Base-by-base conservation (phyloP, 2,888 invertebrate species). In the Sussaba pulchella region DNA sequence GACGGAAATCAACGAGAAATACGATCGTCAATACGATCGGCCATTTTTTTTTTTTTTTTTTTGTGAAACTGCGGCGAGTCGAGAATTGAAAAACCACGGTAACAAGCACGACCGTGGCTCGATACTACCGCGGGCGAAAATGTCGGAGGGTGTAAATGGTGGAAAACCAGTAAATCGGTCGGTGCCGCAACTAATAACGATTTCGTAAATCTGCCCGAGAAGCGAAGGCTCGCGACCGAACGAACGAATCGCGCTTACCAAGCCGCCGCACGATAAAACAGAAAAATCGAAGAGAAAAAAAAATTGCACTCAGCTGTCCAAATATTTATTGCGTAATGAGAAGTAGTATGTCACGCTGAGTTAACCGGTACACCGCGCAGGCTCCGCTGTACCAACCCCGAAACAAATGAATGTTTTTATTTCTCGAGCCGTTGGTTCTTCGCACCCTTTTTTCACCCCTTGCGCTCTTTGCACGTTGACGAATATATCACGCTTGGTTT, bases 201-300 rank as follows among this genome's bases (percentile, higher is more conserved):
- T 66, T 74, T 66, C 74, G 66, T 74, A 66, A 74, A 74, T 66
- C 74, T 54, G 52, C 66, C 45, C 57, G 36, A 54, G 57, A 17
- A 2, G n/a, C 26, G 36, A 52, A 14, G 41, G 26, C 21, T 59
- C 36, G 36, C 36, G n/a, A 59, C 17, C 17, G 10, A 36, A 19
- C 57, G 52, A 26, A 26, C 14, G 26, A 10, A n/a, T n/a, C n/a
- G n/a, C n/a, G n/a, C 9, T 17, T 39, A 17, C 36, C 36, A 9
- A 36, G 31, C 12, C 36, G 36, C 36, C 17, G 19, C 57, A 17
- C n/a, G 17, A 36, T 36, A 57, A 57, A 59, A 52, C 21, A 52
- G 10, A 10, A 12, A 12, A 19, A 45, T 14, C n/a, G n/a, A n/a
- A n/a, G 2, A 31, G 21, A 26, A 14, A 24, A 43, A 74, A 57